Percentiles rank a stretch among this genome's conserved stretches.
These are phyloP conservation scores for Zele albiditarsus DNA, from an alignment of 2,888 invertebrate species.

Conservation along the genomic window DNA sequence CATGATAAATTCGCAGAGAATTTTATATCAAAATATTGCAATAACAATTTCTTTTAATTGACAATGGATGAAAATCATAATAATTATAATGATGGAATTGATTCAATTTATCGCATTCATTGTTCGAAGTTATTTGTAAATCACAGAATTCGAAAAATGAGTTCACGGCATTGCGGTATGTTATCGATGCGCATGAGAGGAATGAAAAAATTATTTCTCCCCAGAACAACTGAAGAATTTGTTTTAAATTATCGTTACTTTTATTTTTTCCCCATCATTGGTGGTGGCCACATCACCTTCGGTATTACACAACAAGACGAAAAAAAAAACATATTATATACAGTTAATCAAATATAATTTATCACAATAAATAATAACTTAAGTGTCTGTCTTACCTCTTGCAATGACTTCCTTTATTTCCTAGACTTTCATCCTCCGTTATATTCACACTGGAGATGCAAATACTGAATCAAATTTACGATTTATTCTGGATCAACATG, in stretches of 20 bases:
- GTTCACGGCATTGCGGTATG: slow-evolving; percentile 2
- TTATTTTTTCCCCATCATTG: neutral
- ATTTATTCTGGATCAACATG: neutral
- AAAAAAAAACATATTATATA: neutral
- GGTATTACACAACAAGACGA: neutral
- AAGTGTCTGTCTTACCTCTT: neutral
- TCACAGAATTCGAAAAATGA: neutral
- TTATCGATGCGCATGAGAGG: slow-evolving; percentile 9
- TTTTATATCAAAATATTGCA: neutral
- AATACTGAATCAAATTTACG: neutral
- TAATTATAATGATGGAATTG: too few species aligned
- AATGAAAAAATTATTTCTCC: neutral
- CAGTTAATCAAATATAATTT: slow-evolving; percentile 7
- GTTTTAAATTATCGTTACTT: neutral
- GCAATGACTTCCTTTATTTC: neutral
- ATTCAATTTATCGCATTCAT: neutral
- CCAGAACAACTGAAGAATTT: neutral
- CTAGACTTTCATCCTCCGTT: neutral
- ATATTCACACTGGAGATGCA: neutral
- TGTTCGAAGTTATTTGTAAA: neutral
- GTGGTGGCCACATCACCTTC: neutral
- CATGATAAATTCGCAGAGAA: neutral
- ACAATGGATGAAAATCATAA: neutral
- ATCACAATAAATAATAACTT: slow-evolving; percentile 7
- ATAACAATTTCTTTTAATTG: neutral